Base-by-base conservation (phyloP, 2,797 vertebrate genomes). In the Atherinosoma microstoma region DNA sequence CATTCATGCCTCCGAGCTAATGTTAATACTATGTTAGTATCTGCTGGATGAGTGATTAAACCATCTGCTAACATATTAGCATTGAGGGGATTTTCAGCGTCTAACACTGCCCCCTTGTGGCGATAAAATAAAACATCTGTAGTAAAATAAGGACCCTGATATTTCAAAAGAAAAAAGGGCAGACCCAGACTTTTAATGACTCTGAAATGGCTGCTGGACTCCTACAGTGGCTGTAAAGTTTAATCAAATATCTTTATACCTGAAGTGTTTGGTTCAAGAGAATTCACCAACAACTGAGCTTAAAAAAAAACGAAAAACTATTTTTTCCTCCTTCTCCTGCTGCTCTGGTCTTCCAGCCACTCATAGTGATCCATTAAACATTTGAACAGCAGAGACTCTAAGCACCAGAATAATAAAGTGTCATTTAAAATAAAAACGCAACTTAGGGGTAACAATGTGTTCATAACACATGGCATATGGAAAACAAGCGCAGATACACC, bases 371-470 rank as follows among this genome's bases (percentile, higher is more conserved):
- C 64, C 30, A 40, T 67, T 32, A 60, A 72, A 72, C 15, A 61
- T 75, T 75, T 42, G n/a, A 69, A 74, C 78, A 75, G 78, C 84
- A 58, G 79, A 78, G 74, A 61, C 78, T 75, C 62, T 16, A 58
- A 92, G 85, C 92, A 87, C 88, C 87, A 66, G 60, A 54, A 57
- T 40, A 70, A 78, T 87, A 88, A 93, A 92, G 89, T 89, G 86
- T 84, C 88, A 58, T 83, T 82, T 58, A n/a, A 83, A 80, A 76
- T 58, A 35, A 86, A 74, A 75, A 67, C 22, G 72, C 63, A 67
- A 72, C 76, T 72, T 63, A 49, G 86, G 76, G 49, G 63, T 59
- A 75, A 83, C 79, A 61, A 61, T 86, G 90, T 92, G 91, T 93
- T 92, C 80, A 70, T 57, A 92, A 93, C 90, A 92, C 90, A 60